These are phyloP conservation scores for Pycnonotus jocosus DNA, from an alignment of 2,113 vertebrate species.

Conservation along the genomic window DNA sequence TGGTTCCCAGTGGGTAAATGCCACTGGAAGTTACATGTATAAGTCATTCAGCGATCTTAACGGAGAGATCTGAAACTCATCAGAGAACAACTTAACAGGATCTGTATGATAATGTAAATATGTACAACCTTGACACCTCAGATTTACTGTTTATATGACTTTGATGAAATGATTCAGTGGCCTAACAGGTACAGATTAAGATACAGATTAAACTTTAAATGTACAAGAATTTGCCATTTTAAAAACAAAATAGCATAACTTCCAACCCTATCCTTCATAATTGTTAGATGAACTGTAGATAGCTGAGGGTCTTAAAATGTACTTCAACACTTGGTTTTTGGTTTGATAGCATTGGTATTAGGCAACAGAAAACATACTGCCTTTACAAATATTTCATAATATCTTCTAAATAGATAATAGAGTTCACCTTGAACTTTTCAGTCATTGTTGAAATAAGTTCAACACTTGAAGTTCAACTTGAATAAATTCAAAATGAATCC, in stretches of 20 bases:
- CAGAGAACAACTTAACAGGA: neutral
- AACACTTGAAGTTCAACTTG: neutral
- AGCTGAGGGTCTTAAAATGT: neutral
- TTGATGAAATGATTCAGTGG: neutral
- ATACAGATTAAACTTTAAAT: rapidly evolving
- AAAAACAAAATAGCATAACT: neutral
- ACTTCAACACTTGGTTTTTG: neutral
- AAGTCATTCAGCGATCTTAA: neutral
- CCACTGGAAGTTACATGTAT: neutral
- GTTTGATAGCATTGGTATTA: neutral
- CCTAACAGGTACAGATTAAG: neutral
- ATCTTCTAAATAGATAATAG: neutral
- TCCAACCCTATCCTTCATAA: neutral
- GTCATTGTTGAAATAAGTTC: neutral
- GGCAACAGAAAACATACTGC: neutral
- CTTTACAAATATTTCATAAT: neutral
- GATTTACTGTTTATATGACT: neutral
- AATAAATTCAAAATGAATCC: neutral
- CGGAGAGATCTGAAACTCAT: neutral
- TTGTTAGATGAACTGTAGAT: neutral
- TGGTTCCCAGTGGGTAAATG: neutral
- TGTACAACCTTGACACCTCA: neutral
- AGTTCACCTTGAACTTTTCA: neutral
- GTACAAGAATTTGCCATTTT: neutral
- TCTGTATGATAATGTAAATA: neutral